Base-by-base conservation (phyloP, 2,797 vertebrate genomes). In the Semotilus atromaculatus region DNA sequence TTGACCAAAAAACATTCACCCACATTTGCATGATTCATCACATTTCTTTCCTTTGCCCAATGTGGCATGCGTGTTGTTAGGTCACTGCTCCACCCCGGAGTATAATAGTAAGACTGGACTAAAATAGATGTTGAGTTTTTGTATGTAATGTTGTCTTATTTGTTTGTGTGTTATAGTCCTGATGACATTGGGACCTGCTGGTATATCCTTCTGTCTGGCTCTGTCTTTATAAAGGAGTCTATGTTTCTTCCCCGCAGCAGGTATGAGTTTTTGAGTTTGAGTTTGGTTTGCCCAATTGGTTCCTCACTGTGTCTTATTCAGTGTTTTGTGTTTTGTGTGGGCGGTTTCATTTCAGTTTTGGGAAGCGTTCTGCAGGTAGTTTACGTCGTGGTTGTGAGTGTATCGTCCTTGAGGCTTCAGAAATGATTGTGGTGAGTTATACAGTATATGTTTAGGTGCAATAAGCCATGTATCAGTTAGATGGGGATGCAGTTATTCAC, bases 191-290 rank as follows among this genome's bases (percentile, higher is more conserved):
- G 96, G 58, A 96, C 94, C 91, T 97, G 96, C 93, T 97, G 96
- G 96, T 97, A 97, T 90, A 97, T 97, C 83, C 94, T 97, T 58
- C 94, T 97, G 26, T 97, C 96, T 88, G 96, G 96, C 40, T 97
- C 96, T 9, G 96, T 97, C 88, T 97, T 97, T 93, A 97, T 97
- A 90, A 97, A 97, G 91, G 96, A 97, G 82, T 97, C 96, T 72
- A 97, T 97, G 96, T 97, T 97, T 93, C 95, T 97, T 88, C 96
- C 96, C 81, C 95, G 96, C 86, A 97, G 96, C 96, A 97, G 96
- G 96, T 97, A 92, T 74, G 90, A 7, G 8, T 64, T n/a, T 60
- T 48, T 29, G n/a, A n/a, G 7, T 72, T 55, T 72, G 38, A 62
- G 62, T 60, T 9, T 48, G 51, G 18, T 21, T 40, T 4, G 29